These are phyloP conservation scores for Synodontis membranacea DNA, from an alignment of 2,113 vertebrate genomes.

Conservation along the genomic window DNA sequence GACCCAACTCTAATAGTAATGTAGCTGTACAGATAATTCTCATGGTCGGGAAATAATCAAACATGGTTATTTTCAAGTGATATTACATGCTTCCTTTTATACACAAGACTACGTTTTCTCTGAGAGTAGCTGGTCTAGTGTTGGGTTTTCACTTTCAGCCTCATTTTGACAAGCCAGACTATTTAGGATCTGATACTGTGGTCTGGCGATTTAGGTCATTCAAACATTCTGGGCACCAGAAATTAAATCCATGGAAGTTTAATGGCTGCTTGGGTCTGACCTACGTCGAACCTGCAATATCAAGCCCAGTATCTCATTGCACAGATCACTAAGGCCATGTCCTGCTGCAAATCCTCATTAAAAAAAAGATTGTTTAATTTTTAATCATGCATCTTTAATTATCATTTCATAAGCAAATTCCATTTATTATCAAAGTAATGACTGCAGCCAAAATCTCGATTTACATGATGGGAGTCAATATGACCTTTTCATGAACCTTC, in stretches of 20 bases:
- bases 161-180: slow-evolving; percentile 39
- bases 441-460: background rate
- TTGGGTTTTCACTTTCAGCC: slow-evolving; percentile 37
- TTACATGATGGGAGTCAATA: background rate
- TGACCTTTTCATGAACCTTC: background rate
- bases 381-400: background rate
- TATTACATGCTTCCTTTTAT: background rate
- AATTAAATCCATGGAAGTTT: slow-evolving; percentile 48
- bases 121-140: background rate
- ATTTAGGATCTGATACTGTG: slow-evolving; percentile 36
- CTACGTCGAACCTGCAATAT: background rate
- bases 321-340: slow-evolving; percentile 1
- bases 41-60: background rate
- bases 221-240: slow-evolving; percentile 16
- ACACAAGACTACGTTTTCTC: background rate
- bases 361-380: background rate
- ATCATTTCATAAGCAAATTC: background rate
- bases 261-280: background rate
- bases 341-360: background rate
- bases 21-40: background rate
- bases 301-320: background rate
- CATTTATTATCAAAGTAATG: background rate
- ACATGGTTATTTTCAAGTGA: background rate
- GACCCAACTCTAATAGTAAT: background rate
- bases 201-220: slow-evolving; percentile 45